Percentiles rank a stretch among this genome's conserved stretches.
Conservation (phyloP, 2,888 invertebrate species). For the Brenthis hecate region DNA sequence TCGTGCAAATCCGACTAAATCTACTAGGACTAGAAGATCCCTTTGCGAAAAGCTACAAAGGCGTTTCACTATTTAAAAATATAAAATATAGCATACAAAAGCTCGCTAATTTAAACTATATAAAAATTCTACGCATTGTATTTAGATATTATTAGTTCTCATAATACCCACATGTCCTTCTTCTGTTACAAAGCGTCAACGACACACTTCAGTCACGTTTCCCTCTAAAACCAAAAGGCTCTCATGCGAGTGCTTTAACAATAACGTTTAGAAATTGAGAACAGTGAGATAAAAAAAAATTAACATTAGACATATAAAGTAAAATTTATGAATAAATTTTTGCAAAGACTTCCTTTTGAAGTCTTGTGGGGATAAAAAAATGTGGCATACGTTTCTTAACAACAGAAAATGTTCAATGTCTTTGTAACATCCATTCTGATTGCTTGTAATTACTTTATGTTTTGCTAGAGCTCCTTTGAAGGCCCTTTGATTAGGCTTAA, state of each 20-base stretch:
- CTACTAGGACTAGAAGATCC: no score
- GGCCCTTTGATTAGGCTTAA: neutral
- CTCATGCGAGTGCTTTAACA: constrained; percentile 1
- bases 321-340: constrained; percentile 1
- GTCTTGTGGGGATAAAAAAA: neutral
- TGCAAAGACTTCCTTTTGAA: neutral
- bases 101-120: no score
- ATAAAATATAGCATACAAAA: no score
- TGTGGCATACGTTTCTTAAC: neutral
- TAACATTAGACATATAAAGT: neutral
- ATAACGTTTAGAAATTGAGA: neutral
- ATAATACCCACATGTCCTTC: constrained; percentile 16
- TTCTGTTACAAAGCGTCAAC: constrained; percentile 16
- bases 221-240: constrained; percentile 13
- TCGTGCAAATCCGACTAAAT: no score
- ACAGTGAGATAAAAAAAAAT: constrained; percentile 5
- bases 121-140: no score
- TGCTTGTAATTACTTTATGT: constrained; percentile 9
- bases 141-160: constrained; percentile 11
- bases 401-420: neutral
- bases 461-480: neutral
- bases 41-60: no score
- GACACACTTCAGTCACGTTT: constrained; percentile 20
- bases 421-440: neutral
- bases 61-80: no score